phyloP scores from a whole-genome alignment of 2,888 invertebrate species.

The Meiosimyza platycephala region DNA sequence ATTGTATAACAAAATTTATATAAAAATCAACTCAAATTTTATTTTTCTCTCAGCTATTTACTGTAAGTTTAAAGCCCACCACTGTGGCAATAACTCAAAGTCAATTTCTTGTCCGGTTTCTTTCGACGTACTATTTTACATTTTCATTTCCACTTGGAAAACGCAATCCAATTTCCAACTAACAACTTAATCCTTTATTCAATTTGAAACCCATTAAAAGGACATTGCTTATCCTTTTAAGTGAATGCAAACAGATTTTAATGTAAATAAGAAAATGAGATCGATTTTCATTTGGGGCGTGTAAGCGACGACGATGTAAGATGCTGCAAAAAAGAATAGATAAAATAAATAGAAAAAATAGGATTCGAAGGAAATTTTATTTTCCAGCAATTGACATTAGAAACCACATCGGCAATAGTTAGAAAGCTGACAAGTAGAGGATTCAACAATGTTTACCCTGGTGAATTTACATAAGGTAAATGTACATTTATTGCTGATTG shows the following conservation, averaged over 20 bases:
- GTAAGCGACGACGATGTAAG: not conserved
- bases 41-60: too few species aligned
- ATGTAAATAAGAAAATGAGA: slow-evolving; percentile 67
- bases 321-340: not conserved
- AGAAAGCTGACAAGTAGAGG: slow-evolving; percentile 24
- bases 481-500: not conserved
- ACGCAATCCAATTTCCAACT: slow-evolving; percentile 65
- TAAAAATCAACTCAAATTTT: too few species aligned
- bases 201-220: slow-evolving; percentile 68
- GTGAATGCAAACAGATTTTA: slow-evolving; percentile 68
- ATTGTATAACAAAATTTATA: too few species aligned
- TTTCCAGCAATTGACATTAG: slow-evolving; percentile 48
- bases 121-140: slow-evolving; percentile 5
- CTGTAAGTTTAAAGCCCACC: too few species aligned
- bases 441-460: slow-evolving; percentile 21
- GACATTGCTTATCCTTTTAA: slow-evolving; percentile 68
- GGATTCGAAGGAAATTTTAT: slow-evolving; percentile 8
- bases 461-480: slow-evolving; percentile 8
- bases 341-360: not conserved
- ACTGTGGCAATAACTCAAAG: not conserved
- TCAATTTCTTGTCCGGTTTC: not conserved
- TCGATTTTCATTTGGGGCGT: slow-evolving; percentile 54
- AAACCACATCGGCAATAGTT: slow-evolving; percentile 43
- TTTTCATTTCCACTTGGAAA: slow-evolving; percentile 51
- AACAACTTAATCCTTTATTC: slow-evolving; percentile 68